Evolutionary conservation across 2,113 vertebrate genomes (phyloP).

Genomic region (Corvus cornix): DNA sequence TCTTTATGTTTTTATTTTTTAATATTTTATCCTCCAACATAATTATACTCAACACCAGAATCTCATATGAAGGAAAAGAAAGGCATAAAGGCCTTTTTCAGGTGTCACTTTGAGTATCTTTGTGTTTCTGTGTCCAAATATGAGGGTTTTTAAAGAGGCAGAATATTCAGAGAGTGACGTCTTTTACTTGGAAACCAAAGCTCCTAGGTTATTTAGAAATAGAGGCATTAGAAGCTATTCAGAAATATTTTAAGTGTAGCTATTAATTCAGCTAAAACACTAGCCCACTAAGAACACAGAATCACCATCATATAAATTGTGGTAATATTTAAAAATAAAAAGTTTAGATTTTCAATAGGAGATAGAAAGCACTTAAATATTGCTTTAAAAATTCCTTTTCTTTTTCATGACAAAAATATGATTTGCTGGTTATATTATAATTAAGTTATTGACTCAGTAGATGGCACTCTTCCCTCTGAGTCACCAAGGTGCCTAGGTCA

Average conservation of each 20-base stretch:
- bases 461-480: constrained; percentile 48
- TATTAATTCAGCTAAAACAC: not conserved
- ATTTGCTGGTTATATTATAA: not conserved
- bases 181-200: not conserved
- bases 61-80: not conserved
- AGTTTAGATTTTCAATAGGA: not conserved
- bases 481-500: not conserved
- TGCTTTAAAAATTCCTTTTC: not conserved
- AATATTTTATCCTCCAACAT: not conserved
- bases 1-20: not conserved
- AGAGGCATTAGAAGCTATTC: not conserved
- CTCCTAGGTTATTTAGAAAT: not conserved
- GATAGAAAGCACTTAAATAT: not conserved
- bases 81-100: not conserved
- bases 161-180: not conserved
- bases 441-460: constrained; percentile 37
- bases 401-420: not conserved
- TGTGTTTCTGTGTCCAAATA: not conserved
- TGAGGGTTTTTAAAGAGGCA: not conserved
- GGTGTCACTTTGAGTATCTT: not conserved
- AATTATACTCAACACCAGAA: not conserved
- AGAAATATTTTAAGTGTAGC: not conserved
- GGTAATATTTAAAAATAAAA: not conserved
- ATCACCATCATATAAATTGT: not conserved
- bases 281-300: not conserved